These are phyloP conservation scores for Tineola bisselliella DNA, from an alignment of 2,888 invertebrate species.

Conservation along the genomic window DNA sequence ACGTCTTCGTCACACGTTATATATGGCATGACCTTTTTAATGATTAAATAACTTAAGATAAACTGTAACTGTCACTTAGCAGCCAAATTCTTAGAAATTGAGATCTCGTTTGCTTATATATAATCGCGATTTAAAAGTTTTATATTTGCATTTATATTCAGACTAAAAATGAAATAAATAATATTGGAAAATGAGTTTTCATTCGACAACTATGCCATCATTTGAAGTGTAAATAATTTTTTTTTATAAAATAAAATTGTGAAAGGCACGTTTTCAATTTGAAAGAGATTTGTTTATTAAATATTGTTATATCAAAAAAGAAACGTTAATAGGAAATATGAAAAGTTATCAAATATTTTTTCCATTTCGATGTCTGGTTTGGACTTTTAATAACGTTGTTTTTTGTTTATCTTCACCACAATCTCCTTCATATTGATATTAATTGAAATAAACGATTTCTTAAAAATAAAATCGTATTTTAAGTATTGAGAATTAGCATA, in stretches of 20 bases:
- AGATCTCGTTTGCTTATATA: neutral
- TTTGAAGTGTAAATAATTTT: neutral
- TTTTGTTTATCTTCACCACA: neutral
- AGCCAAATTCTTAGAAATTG: neutral
- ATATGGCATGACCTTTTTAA: too few relatives aligned
- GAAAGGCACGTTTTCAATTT: slow-evolving; percentile 12
- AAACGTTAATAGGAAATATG: neutral
- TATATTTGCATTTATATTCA: neutral
- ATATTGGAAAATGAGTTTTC: too few relatives aligned
- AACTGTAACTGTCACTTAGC: neutral
- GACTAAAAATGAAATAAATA: neutral
- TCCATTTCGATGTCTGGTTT: neutral
- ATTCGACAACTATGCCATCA: neutral
- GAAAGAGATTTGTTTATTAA: slow-evolving; percentile 7
- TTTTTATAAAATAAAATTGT: slow-evolving; percentile 5
- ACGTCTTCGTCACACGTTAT: too few relatives aligned
- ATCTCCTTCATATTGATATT: neutral
- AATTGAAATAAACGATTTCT: too few relatives aligned
- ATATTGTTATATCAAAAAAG: neutral
- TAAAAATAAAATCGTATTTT: neutral
- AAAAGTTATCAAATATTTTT: neutral
- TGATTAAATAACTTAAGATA: too few relatives aligned
- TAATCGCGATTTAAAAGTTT: neutral
- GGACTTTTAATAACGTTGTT: neutral
- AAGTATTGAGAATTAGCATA: neutral